phyloP scores from a whole-genome alignment of 1,140 invertebrate species.

The Myzus persicae region DNA sequence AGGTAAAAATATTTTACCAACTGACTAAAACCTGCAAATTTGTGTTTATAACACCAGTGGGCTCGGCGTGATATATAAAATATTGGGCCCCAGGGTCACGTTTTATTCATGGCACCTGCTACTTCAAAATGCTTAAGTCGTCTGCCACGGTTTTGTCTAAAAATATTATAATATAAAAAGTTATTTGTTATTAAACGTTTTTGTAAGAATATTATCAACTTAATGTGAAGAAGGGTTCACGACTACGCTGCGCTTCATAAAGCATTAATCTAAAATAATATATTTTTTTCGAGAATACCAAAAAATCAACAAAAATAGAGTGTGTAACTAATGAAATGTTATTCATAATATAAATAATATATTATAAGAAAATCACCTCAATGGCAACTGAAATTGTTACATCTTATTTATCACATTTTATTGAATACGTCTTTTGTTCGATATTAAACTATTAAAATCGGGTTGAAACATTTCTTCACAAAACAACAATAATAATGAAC shows the following conservation, averaged over 20 bases:
- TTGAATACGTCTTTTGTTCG: neutral
- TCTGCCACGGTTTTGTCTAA: neutral
- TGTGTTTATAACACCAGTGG: neutral
- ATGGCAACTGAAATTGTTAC: neutral
- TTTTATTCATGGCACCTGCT: neutral
- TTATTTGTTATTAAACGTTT: neutral
- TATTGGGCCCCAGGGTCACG: neutral
- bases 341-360: neutral
- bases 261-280: neutral
- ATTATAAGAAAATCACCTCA: neutral
- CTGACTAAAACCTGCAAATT: neutral
- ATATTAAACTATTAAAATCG: neutral
- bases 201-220: neutral
- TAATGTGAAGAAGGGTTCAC: neutral
- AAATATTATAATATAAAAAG: neutral
- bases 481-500: slow-evolving; percentile 8
- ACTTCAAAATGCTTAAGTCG: neutral
- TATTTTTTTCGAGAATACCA: neutral
- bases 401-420: neutral
- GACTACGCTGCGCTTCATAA: neutral
- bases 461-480: neutral
- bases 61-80: neutral
- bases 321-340: neutral
- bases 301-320: neutral
- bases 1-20: neutral